phyloP scores from a whole-genome alignment of 2,888 invertebrate genomes.

The Cheilosia grossa region DNA sequence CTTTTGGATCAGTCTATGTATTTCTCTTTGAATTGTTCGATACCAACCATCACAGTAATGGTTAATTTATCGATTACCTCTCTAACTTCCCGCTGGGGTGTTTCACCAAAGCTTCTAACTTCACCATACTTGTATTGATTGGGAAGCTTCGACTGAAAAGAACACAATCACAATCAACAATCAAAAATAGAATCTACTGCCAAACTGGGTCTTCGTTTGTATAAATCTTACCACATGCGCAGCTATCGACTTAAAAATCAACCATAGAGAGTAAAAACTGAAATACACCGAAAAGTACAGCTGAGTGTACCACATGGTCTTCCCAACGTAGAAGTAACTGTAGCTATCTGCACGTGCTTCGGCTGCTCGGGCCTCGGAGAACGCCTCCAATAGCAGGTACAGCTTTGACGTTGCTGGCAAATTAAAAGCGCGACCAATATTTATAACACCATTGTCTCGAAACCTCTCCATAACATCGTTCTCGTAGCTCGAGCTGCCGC shows the following conservation, averaged over 20 bases:
- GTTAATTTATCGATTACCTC: slow-evolving; percentile 46
- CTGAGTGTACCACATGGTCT: slow-evolving; percentile 47
- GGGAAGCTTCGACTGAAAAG: slow-evolving; percentile 52
- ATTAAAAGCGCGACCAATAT: slow-evolving; percentile 28
- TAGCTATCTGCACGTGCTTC: slow-evolving; percentile 43
- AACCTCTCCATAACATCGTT: not conserved
- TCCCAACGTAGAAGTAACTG: slow-evolving; percentile 60
- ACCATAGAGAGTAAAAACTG: slow-evolving; percentile 56
- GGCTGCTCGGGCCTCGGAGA: slow-evolving; percentile 43
- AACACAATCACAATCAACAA: slow-evolving; percentile 46
- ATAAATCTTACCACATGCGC: slow-evolving; percentile 51
- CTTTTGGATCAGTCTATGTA: slow-evolving; percentile 36
- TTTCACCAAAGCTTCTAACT: slow-evolving; percentile 33
- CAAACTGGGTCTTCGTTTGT: not conserved
- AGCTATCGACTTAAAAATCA: slow-evolving; percentile 45
- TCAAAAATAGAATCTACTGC: slow-evolving; percentile 2
- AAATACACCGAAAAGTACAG: slow-evolving; percentile 58
- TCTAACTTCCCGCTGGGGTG: slow-evolving; percentile 43
- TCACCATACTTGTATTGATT: slow-evolving; percentile 38
- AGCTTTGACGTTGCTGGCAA: slow-evolving; percentile 5
- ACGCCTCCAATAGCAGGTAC: slow-evolving; percentile 19
- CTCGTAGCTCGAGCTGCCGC: not conserved
- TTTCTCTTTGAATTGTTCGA: slow-evolving; percentile 42
- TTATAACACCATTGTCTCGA: slow-evolving; percentile 13
- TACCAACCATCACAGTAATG: slow-evolving; percentile 27